Evolutionary conservation across 2,797 vertebrate genomes (phyloP).

Genomic region (Pseudochromis fuscus): DNA sequence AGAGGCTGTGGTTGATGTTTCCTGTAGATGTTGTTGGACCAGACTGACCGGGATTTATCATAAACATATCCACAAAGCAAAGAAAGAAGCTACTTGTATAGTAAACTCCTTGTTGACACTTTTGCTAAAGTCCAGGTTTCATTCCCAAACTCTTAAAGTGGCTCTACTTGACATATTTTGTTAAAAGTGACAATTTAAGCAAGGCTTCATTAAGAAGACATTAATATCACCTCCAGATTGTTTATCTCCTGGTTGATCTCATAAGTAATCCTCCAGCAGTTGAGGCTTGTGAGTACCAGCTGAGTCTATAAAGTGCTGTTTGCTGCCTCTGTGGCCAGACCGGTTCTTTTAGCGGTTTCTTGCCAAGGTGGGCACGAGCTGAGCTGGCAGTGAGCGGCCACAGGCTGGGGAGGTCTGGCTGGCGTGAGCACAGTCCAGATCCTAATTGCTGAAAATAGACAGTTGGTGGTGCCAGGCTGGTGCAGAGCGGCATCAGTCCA

Average conservation of each 20-base stretch:
- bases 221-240: neutral
- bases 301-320: constrained; percentile 11
- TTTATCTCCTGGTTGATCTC: constrained; percentile 1
- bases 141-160: neutral
- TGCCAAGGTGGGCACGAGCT: constrained; percentile 55
- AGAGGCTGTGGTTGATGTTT: neutral
- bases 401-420: constrained; percentile 64
- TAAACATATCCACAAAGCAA: no score
- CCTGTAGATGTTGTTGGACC: neutral
- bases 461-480: constrained; percentile 59
- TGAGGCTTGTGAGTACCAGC: constrained; percentile 29
- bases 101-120: neutral
- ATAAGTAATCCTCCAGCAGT: constrained; percentile 11
- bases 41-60: no score
- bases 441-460: constrained; percentile 80
- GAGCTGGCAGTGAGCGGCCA: constrained; percentile 53
- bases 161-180: neutral
- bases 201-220: neutral
- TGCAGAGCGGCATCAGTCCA: constrained; percentile 42
- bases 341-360: constrained; percentile 36
- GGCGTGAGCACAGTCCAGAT: constrained; percentile 73
- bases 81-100: neutral
- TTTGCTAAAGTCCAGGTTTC: neutral
- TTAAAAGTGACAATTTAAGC: no score
- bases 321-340: constrained; percentile 25